phyloP scores from a whole-genome alignment of 2,888 invertebrate genomes.

The Craniophora ligustri region DNA sequence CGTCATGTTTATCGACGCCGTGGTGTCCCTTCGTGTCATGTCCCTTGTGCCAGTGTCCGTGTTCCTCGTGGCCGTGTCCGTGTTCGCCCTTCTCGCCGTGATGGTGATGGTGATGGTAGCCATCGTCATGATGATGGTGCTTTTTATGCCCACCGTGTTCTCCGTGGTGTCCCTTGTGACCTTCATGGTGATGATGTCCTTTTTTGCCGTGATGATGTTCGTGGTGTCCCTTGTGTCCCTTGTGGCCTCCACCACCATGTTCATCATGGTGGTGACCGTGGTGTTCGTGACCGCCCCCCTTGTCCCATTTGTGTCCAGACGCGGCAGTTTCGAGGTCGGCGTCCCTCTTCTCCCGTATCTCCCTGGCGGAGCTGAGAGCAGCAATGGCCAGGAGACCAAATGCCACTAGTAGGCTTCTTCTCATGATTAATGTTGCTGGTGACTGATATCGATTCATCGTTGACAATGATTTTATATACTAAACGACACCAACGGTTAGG shows the following conservation, averaged over 20 bases:
- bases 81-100: constrained; percentile 91
- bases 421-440: constrained; percentile 75
- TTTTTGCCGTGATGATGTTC: constrained; percentile 90
- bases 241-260: constrained; percentile 90
- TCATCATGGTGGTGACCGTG: constrained; percentile 90
- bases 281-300: constrained; percentile 90
- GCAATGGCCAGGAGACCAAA: constrained; percentile 84
- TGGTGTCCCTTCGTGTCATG: constrained; percentile 95
- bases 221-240: constrained; percentile 91
- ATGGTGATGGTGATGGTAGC: constrained; percentile 89
- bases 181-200: constrained; percentile 91
- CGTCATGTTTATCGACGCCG: constrained; percentile 94
- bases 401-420: constrained; percentile 71
- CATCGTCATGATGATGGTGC: constrained; percentile 90
- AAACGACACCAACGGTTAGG: constrained; percentile 67
- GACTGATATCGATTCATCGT: constrained; percentile 76
- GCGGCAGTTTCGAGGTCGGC: constrained; percentile 88
- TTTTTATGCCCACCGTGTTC: constrained; percentile 90
- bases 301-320: constrained; percentile 73
- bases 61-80: constrained; percentile 85
- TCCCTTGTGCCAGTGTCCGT: constrained; percentile 93
- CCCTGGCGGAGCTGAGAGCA: constrained; percentile 82
- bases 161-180: constrained; percentile 89
- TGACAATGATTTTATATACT: constrained; percentile 81
- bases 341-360: constrained; percentile 81